Evolutionary conservation across 37 sponge, comb jelly and placozoan species (phyloP).

Genomic region (Chondrosia reniformis): DNA sequence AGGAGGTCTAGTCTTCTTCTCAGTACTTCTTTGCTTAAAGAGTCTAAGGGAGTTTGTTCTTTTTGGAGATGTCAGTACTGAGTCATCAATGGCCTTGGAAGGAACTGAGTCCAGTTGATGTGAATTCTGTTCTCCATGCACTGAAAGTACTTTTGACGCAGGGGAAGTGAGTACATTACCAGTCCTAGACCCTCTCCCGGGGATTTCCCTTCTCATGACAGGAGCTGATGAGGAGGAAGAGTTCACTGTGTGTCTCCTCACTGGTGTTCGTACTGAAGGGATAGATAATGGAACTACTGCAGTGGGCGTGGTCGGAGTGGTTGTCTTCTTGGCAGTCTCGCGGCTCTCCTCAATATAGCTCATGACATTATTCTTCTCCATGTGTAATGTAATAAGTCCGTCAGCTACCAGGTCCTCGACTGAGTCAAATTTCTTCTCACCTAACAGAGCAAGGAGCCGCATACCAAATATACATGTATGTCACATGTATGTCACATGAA

Average conservation of each 20-base stretch:
- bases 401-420: conserved; percentile 85
- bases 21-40: not conserved
- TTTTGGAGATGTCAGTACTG: not conserved
- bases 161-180: not conserved
- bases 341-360: conserved; percentile 32
- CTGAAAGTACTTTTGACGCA: not conserved
- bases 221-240: not conserved
- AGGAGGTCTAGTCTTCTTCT: not conserved
- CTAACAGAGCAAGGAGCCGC: conserved; percentile 1
- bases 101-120: not conserved
- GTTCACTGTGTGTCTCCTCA: not conserved
- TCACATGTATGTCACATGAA: not conserved
- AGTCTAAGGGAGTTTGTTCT: not conserved
- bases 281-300: not conserved
- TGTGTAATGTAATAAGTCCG: conserved; percentile 78
- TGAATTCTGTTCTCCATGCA: not conserved
- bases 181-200: conserved; percentile 3
- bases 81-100: not conserved
- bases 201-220: not conserved
- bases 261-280: not conserved
- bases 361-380: conserved; percentile 76
- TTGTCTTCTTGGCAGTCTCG: not conserved
- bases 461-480: not conserved
- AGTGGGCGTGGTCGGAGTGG: not conserved
- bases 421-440: conserved; percentile 81